Evolutionary conservation across 2,113 vertebrate species (phyloP), one percentile per base, ranked within the genome.

Genomic region (Chaetodon trifascialis): DNA sequence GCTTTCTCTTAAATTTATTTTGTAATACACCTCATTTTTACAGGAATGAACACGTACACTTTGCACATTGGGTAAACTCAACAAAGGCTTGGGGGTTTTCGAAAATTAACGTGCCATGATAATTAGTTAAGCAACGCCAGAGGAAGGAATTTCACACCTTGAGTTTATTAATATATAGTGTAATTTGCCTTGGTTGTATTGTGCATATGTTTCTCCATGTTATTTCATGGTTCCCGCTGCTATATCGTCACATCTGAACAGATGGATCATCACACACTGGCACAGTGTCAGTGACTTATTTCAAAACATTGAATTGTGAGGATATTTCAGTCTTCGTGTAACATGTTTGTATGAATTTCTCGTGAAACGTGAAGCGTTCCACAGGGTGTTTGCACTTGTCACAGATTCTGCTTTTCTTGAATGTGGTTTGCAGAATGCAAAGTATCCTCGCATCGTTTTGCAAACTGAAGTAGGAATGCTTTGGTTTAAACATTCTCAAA

Each of bases 31-130:
- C 80, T 81, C 54, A 49, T 84, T 84, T 88, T 73, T 83, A 83
- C 75, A 80, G 84, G 62, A 91, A 89, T 67, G 85, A 92, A 91
- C 93, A 91, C 46, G 34, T 55, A 76, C 44, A 7, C 73, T 40
- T 56, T 85, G 76, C 84, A 90, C 88, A 68, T 83, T 78, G 73
- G 86, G 80, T 91, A 90, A 94, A 94, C 88, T 81, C 85, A 84
- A 88, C 91, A 89, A 90, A 91, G 63, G 83, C 93, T 93, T 83
- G 21, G 11, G 91, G 93, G 85, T 83, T 84, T 30, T 80, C 7
- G 82, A 89, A 93, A 94, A 90, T 89, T 88, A 94, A 94, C 93
- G 90, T 88, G 73, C 82, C 92, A 74, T 92, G 88, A 93, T 94
- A 94, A 95, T 94, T 93, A 93, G 87, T 92, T 91, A 91, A 92